A percentile compares a stretch with the other conserved stretches of the same genome.
These are phyloP conservation scores for Nyctibius bracteatus DNA, from an alignment of 2,113 vertebrate genomes.

Conservation along the genomic window DNA sequence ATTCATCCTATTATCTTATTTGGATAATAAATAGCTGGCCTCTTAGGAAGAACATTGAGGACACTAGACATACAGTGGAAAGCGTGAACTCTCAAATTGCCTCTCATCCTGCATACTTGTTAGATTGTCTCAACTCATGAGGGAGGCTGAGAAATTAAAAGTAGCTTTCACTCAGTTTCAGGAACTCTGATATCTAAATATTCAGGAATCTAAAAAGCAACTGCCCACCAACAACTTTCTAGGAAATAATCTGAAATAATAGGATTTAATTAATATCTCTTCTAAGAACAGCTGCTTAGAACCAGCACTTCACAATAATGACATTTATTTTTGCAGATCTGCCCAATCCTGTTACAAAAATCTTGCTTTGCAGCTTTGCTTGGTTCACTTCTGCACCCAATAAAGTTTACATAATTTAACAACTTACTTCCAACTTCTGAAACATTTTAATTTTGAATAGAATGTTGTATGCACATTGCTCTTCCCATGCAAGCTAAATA, in stretches of 20 bases:
- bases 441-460: neutral
- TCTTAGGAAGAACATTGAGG: neutral
- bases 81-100: neutral
- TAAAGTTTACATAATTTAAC: neutral
- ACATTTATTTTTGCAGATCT: neutral
- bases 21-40: neutral
- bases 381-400: neutral
- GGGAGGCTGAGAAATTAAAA: neutral
- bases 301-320: neutral
- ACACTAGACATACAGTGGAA: neutral
- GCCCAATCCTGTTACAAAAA: neutral
- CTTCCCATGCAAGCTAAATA: neutral
- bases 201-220: neutral
- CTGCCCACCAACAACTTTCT: neutral
- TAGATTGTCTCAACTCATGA: accelerated
- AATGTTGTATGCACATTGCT: neutral
- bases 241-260: neutral
- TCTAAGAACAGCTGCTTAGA: neutral
- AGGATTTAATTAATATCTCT: neutral
- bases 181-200: neutral
- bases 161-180: neutral
- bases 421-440: neutral
- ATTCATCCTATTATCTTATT: neutral
- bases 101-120: neutral
- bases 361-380: neutral